Conservation (phyloP, 2,797 vertebrate genomes). For the Trematomus bernacchii region DNA sequence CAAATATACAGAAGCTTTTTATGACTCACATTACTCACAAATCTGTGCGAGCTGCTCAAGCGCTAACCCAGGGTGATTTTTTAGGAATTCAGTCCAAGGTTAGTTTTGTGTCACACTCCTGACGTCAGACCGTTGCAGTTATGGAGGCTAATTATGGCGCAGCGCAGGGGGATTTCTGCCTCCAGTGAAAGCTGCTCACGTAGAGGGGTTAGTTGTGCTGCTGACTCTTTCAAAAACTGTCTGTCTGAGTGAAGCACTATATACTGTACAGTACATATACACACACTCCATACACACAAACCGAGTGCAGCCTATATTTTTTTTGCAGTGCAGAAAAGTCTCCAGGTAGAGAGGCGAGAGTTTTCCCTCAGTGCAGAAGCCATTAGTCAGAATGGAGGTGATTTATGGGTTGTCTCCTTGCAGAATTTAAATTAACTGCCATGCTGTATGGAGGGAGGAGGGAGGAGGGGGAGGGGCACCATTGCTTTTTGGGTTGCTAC, state of each 20-base stretch:
- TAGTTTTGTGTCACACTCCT: constrained; percentile 71
- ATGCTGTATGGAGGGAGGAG: constrained; percentile 66
- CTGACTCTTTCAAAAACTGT: constrained; percentile 75
- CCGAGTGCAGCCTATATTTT: constrained; percentile 58
- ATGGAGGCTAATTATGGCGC: constrained; percentile 78
- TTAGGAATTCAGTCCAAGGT: constrained; percentile 79
- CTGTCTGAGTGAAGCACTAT: constrained; percentile 59
- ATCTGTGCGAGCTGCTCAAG: constrained; percentile 49
- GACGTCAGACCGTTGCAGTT: constrained; percentile 71
- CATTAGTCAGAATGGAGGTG: constrained; percentile 89
- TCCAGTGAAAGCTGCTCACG: constrained; percentile 62
- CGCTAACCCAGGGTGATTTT: constrained; percentile 55
- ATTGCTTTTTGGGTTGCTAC: constrained; percentile 69
- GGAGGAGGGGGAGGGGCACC: constrained; percentile 54
- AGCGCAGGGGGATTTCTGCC: constrained; percentile 73
- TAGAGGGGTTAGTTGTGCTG: constrained; percentile 68
- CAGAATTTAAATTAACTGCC: constrained; percentile 89
- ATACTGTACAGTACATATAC: constrained; percentile 18
- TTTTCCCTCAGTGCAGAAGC: constrained; percentile 86
- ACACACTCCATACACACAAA: constrained; percentile 34
- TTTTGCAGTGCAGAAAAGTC: constrained; percentile 75
- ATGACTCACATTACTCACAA: constrained; percentile 43
- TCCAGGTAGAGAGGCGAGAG: constrained; percentile 80
- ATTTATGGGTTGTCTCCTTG: constrained; percentile 88
- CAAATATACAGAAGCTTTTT: constrained; percentile 27